Conservation (phyloP, 1,140 invertebrate species). For the Metopolophium dirhodum region DNA sequence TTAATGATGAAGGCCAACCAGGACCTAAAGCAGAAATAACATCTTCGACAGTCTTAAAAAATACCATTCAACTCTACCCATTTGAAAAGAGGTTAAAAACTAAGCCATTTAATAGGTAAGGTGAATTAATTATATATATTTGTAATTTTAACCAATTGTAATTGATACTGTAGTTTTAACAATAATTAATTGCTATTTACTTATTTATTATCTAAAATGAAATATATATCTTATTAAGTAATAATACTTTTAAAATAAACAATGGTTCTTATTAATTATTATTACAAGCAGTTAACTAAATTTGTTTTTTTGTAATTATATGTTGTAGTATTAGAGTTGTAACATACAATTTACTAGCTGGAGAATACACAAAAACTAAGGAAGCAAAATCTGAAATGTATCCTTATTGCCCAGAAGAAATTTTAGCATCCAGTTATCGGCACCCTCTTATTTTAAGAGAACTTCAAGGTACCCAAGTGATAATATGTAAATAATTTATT, state of each 20-base stretch:
- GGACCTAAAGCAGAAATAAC: conserved; percentile 29
- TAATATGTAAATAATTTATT: not conserved
- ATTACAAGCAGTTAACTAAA: not conserved
- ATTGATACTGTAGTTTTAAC: not conserved
- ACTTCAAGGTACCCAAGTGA: conserved; percentile 70
- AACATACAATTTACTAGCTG: conserved; percentile 88
- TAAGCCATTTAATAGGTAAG: conserved; percentile 30
- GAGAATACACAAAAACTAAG: conserved; percentile 84
- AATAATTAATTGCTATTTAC: not conserved
- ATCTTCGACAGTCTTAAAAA: conserved; percentile 2
- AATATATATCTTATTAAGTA: not conserved
- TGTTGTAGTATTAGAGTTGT: conserved; percentile 78
- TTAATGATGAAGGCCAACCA: not conserved
- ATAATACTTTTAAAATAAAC: no score
- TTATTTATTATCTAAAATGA: not conserved
- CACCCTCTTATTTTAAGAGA: conserved; percentile 85
- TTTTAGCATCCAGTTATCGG: conserved; percentile 82
- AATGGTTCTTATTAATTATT: no score
- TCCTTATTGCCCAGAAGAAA: conserved; percentile 80
- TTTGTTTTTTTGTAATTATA: not conserved
- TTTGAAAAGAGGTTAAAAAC: conserved; percentile 23
- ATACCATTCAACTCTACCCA: not conserved
- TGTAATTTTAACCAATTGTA: not conserved
- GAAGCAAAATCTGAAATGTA: conserved; percentile 75
- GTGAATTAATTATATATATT: not conserved